These are phyloP conservation scores for Seira sanloemensis DNA, from an alignment of 2,888 invertebrate species.

Conservation along the genomic window DNA sequence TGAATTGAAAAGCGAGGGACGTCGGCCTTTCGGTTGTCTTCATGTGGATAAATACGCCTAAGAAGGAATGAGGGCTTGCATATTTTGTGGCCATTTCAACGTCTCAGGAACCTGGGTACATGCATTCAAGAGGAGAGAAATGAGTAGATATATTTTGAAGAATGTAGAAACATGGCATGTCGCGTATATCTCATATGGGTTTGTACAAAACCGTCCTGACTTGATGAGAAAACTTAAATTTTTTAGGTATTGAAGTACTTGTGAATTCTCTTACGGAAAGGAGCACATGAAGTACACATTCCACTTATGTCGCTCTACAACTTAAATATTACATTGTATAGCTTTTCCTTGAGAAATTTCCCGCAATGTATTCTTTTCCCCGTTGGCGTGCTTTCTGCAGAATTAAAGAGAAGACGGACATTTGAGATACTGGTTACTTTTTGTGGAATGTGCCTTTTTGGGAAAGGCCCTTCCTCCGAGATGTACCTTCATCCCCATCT, in stretches of 20 bases:
- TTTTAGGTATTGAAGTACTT: not conserved
- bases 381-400: constrained; percentile 5
- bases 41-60: constrained; percentile 16
- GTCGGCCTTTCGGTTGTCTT: not conserved
- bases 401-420: constrained; percentile 31
- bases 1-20: not conserved
- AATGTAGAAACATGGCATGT: not conserved
- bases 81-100: not conserved
- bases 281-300: not conserved
- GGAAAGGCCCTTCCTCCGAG: not conserved
- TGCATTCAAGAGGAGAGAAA: not conserved
- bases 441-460: constrained; percentile 45
- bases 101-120: not conserved
- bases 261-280: not conserved
- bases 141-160: not conserved
- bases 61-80: not conserved
- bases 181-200: not conserved
- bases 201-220: not conserved
- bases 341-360: not conserved
- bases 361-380: not conserved
- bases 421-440: constrained; percentile 37
- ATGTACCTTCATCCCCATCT: not conserved
- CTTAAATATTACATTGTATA: constrained; percentile 32
- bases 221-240: not conserved
- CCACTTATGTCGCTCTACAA: not conserved